These are phyloP conservation scores for Nansenia antarctica DNA, from an alignment of 2,113 vertebrate species.

Conservation along the genomic window DNA sequence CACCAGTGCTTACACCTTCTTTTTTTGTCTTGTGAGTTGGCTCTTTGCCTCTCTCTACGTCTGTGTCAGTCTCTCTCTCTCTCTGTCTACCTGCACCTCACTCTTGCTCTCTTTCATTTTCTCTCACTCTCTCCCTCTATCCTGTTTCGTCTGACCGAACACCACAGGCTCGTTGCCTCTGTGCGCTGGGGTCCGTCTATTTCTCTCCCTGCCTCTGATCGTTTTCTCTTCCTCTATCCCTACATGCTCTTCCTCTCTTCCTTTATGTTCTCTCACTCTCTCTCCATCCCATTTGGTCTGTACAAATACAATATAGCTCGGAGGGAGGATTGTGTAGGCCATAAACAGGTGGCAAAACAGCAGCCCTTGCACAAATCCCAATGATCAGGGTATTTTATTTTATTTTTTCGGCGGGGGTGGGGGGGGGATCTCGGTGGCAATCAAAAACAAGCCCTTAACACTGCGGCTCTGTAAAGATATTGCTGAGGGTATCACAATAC, in stretches of 20 bases:
- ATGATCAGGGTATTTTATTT: neutral
- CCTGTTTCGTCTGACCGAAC: neutral
- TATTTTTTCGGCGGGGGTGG: too few relatives aligned
- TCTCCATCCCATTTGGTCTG: constrained; percentile 8
- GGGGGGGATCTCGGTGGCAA: neutral
- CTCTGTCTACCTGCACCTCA: neutral
- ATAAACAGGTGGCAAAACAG: neutral
- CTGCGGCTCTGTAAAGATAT: constrained; percentile 39
- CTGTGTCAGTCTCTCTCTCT: neutral
- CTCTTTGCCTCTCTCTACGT: neutral
- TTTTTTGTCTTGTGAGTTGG: neutral
- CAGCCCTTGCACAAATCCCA: neutral
- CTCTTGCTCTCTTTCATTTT: neutral
- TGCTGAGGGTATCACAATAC: constrained; percentile 46
- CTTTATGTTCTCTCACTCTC: neutral
- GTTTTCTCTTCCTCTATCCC: neutral
- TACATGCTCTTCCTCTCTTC: neutral
- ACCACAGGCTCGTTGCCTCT: too few relatives aligned
- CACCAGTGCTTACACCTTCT: neutral
- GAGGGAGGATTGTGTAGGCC: neutral
- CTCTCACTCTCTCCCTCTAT: neutral
- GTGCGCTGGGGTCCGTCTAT: neutral
- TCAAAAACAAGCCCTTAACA: constrained; percentile 42
- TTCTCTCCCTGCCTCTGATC: neutral
- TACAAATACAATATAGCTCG: neutral